Conservation (phyloP, 1,140 invertebrate species). For the Lysiphlebus fabarum region DNA sequence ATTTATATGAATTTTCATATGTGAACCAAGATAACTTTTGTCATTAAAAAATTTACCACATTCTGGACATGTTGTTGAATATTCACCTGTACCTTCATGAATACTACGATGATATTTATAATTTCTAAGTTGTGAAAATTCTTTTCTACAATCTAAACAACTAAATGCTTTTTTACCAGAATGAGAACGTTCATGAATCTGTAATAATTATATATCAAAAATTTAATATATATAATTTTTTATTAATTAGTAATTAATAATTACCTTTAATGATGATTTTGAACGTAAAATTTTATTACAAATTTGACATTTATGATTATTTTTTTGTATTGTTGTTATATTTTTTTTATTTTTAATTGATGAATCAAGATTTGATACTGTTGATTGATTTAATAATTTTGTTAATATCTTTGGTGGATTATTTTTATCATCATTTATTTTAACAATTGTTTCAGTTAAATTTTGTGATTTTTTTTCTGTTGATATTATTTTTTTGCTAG, state of each 20-base stretch:
- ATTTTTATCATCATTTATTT: no score
- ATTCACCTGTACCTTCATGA: constrained; percentile 72
- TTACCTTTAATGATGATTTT: constrained; percentile 7
- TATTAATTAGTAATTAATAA: background rate
- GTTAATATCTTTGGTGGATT: constrained; percentile 4
- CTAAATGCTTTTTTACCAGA: constrained; percentile 64
- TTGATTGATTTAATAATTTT: constrained; percentile 45
- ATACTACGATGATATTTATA: constrained; percentile 72
- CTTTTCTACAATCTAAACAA: constrained; percentile 73
- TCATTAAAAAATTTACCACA: constrained; percentile 78
- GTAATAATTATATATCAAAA: background rate
- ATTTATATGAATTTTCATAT: constrained; percentile 77
- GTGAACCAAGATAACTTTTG: constrained; percentile 72
- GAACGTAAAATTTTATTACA: background rate
- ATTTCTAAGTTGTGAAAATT: constrained; percentile 73
- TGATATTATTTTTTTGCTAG: background rate
- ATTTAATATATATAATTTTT: background rate
- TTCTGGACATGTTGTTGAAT: constrained; percentile 70
- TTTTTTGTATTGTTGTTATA: background rate
- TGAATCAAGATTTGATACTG: constrained; percentile 42
- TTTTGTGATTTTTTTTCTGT: no score
- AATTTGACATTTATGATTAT: background rate
- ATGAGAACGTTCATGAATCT: constrained; percentile 45
- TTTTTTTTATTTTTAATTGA: constrained; percentile 17
- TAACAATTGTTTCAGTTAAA: no score